Evolutionary conservation across 2,113 vertebrate genomes (phyloP).

Genomic region (Opisthocomus hoazin): DNA sequence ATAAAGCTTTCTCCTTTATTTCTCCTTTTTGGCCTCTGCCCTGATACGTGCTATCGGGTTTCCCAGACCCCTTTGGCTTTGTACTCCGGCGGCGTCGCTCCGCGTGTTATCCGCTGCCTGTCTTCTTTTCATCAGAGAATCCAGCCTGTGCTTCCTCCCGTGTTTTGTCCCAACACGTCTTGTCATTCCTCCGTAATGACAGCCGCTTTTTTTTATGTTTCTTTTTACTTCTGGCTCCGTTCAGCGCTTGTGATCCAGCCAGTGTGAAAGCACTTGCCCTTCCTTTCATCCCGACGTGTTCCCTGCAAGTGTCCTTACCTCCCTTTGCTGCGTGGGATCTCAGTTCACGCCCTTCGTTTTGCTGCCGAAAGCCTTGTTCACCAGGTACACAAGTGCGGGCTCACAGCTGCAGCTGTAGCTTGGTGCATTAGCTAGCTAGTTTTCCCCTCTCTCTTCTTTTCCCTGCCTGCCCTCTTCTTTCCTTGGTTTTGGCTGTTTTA

Average conservation of each 20-base stretch:
- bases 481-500: not conserved
- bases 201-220: not conserved
- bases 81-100: not conserved
- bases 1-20: not conserved
- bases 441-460: not conserved
- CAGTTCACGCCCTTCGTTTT: not conserved
- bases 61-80: not conserved
- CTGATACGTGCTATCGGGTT: not conserved
- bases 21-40: not conserved
- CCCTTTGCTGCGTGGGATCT: not conserved
- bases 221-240: not conserved
- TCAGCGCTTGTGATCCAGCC: not conserved
- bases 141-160: not conserved
- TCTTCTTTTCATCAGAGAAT: not conserved
- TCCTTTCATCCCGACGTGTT: slow-evolving; percentile 16
- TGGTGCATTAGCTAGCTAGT: not conserved
- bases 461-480: not conserved
- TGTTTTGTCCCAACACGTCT: not conserved
- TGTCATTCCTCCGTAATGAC: slow-evolving; percentile 17
- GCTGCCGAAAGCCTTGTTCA: not conserved
- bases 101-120: rapidly evolving
- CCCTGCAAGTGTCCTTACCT: not conserved
- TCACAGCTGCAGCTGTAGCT: not conserved
- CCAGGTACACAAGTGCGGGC: not conserved
- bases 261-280: not conserved